A percentile compares a stretch with the other conserved stretches of the same genome.
Evolutionary conservation across 2,888 invertebrate genomes (phyloP).

Genomic region (Hemicrepidius hirtus): DNA sequence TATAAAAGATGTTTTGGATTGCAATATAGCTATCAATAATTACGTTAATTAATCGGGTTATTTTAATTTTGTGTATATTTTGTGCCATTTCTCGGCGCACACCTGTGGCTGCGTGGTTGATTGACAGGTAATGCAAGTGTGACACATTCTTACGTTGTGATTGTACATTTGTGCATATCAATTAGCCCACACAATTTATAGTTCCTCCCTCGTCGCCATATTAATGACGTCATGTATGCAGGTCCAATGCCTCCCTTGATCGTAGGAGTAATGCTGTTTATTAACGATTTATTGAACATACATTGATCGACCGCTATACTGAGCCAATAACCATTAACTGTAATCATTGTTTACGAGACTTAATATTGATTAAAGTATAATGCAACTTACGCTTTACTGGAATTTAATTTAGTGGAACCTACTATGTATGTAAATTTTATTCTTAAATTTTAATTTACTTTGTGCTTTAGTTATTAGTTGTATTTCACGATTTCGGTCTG

Average conservation of each 20-base stretch:
- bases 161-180: slow-evolving; percentile 47
- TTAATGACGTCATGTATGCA: slow-evolving; percentile 42
- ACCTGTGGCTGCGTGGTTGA: slow-evolving; percentile 38
- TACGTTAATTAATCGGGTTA: slow-evolving; percentile 35
- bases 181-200: slow-evolving; percentile 49
- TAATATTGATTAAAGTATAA: slow-evolving; percentile 65
- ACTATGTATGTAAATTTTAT: slow-evolving; percentile 68
- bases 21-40: slow-evolving; percentile 23
- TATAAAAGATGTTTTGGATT: slow-evolving; percentile 1
- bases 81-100: slow-evolving; percentile 30
- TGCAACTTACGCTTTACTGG: slow-evolving; percentile 62
- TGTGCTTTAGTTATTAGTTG: slow-evolving; percentile 44
- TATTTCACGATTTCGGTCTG: slow-evolving; percentile 41
- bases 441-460: slow-evolving; percentile 66
- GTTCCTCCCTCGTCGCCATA: slow-evolving; percentile 52
- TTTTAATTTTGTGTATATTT: slow-evolving; percentile 24
- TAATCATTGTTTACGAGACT: slow-evolving; percentile 66
- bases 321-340: slow-evolving; percentile 64
- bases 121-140: slow-evolving; percentile 46
- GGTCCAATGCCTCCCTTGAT: slow-evolving; percentile 51
- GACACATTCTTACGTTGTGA: slow-evolving; percentile 48
- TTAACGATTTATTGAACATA: slow-evolving; percentile 61
- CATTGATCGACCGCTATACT: slow-evolving; percentile 59
- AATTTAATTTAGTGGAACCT: slow-evolving; percentile 64
- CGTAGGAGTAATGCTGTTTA: slow-evolving; percentile 60